Conservation (phyloP, 2,888 invertebrate species). For the Plutella xylostella region DNA sequence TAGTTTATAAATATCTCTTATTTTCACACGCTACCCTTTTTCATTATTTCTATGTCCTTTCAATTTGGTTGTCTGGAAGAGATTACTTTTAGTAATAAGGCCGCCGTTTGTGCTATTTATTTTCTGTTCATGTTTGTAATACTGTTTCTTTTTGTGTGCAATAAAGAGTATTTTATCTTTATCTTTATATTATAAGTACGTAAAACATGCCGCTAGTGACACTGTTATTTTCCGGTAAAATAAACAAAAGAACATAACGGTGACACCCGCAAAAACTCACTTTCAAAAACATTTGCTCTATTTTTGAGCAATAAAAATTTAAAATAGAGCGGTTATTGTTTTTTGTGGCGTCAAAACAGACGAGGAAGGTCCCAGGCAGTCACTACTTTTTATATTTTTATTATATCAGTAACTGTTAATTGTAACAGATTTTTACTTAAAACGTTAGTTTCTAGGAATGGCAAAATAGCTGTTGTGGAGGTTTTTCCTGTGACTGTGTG, state of each 20-base stretch:
- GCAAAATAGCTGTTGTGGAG: neutral
- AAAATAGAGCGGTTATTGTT: slow-evolving; percentile 48
- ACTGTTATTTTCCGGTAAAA: neutral
- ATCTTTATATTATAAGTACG: no score
- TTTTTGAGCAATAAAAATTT: slow-evolving; percentile 37
- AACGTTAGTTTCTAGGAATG: neutral
- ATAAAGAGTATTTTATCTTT: no score
- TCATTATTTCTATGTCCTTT: no score
- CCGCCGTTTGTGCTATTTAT: no score
- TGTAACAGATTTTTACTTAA: neutral
- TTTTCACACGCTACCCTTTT: no score
- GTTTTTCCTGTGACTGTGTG: no score
- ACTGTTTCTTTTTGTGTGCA: no score
- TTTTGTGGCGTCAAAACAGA: slow-evolving; percentile 13
- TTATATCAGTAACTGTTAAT: slow-evolving; percentile 9
- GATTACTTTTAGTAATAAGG: no score
- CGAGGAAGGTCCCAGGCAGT: neutral
- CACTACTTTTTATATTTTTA: neutral
- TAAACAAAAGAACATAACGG: slow-evolving; percentile 17
- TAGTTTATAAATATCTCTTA: no score
- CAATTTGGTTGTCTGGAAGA: no score
- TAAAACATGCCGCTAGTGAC: no score
- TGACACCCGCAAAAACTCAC: slow-evolving; percentile 16
- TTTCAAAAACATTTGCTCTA: slow-evolving; percentile 30
- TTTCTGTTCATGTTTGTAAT: no score